Evolutionary conservation across 2,888 invertebrate species (phyloP).

Genomic region (Drosophila demipolita): DNA sequence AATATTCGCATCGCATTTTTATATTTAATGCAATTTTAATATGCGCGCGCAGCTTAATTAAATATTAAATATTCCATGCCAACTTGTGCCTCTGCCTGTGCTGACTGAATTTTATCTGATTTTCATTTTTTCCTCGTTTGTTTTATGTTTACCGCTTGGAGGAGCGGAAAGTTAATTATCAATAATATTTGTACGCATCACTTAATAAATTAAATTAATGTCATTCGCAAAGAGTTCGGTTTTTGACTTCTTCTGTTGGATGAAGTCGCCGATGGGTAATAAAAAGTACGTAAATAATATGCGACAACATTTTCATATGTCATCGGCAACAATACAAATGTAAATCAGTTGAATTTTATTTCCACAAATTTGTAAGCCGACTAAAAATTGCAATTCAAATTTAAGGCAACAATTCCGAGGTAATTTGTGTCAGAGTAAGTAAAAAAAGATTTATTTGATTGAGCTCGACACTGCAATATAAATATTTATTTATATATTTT

Average conservation of each 20-base stretch:
- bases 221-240: conserved; percentile 13
- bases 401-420: background rate
- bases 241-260: conserved; percentile 21
- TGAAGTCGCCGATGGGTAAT: background rate
- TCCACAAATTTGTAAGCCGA: background rate
- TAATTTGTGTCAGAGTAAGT: background rate
- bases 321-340: background rate
- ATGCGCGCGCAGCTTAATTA: conserved; percentile 77
- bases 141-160: conserved; percentile 18
- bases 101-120: background rate
- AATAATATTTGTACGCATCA: conserved; percentile 48
- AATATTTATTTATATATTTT: too few relatives aligned
- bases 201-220: conserved; percentile 56
- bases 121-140: background rate
- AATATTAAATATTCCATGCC: conserved; percentile 63
- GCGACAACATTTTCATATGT: background rate
- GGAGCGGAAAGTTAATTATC: conserved; percentile 60
- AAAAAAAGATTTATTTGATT: background rate
- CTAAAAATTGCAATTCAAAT: background rate
- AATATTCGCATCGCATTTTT: conserved; percentile 55
- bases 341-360: background rate
- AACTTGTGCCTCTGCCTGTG: conserved; percentile 10
- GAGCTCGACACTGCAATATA: background rate
- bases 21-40: conserved; percentile 77
- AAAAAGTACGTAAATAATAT: background rate